phyloP scores from a whole-genome alignment of 2,888 invertebrate species.

The Drosophila affinis region DNA sequence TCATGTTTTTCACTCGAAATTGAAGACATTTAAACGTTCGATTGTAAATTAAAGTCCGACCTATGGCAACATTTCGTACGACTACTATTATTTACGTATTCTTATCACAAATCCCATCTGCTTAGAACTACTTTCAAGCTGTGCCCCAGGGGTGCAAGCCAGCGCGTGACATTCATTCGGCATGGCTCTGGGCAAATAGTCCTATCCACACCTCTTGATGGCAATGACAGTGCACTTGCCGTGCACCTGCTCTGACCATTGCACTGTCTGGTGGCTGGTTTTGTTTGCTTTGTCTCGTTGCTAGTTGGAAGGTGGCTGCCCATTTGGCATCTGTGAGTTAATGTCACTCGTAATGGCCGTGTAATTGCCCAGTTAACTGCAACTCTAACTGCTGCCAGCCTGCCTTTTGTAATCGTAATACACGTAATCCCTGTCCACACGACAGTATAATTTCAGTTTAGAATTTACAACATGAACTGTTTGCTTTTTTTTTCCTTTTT shows the following conservation, averaged over 20 bases:
- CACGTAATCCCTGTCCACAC: constrained; percentile 25
- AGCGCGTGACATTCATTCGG: constrained; percentile 30
- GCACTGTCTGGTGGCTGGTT: constrained; percentile 1
- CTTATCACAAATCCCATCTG: neutral
- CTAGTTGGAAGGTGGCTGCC: constrained; percentile 18
- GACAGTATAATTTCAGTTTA: constrained; percentile 36
- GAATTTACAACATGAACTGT: neutral
- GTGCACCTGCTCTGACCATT: neutral
- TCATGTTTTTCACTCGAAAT: neutral
- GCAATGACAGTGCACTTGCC: neutral
- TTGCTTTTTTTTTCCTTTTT: neutral
- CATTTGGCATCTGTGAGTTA: constrained; percentile 15
- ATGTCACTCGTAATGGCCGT: constrained; percentile 59
- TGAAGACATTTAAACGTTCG: neutral
- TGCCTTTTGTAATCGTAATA: constrained; percentile 42
- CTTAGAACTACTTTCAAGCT: constrained; percentile 15
- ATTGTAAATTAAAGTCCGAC: neutral
- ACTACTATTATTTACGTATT: too few relatives aligned
- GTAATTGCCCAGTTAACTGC: constrained; percentile 40
- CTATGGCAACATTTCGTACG: constrained; percentile 9
- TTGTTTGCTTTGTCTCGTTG: constrained; percentile 20
- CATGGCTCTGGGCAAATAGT: constrained; percentile 21
- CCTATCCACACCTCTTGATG: constrained; percentile 1
- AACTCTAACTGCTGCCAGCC: constrained; percentile 20
- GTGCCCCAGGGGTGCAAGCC: constrained; percentile 5